Base-by-base conservation (phyloP, 2,113 vertebrate genomes). In the Anarrhichthys ocellatus region DNA sequence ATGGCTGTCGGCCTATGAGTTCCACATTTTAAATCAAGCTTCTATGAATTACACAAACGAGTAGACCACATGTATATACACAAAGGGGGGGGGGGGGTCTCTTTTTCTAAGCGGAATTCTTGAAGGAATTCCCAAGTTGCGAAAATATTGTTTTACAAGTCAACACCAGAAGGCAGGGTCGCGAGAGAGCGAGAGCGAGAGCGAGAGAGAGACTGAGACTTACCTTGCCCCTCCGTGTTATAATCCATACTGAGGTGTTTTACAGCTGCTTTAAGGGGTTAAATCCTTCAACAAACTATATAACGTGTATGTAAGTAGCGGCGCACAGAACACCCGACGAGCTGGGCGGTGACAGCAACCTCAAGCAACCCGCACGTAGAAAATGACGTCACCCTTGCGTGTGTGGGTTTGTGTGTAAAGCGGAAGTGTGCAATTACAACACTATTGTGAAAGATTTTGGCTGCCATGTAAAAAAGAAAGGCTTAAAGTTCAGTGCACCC, bases 181-280 rank as follows among this genome's bases (percentile, higher is more conserved):
- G 20, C 2, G 58, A 48, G 46, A 48, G 34, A 34, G 34, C n/a
- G n/a, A 34, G 34, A 34, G 14, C 1, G 52, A 48, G 58, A 48
- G 34, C 6, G 5, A 6, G 34, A 34, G 5, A 6, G 18, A 2
- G 11, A 89, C 83, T 89, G 18, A 2, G 11, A 89, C 83, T 89
- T 86, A 92, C 75, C 81, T 50, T 84, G 76, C 0, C 54, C 74
- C 27, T 90, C 83, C 2, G 2, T 9, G 36, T 32, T 81, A 4
- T 1, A 36, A 15, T 82, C 40, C 85, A 76, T 86, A 17, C 2
- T 2, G n/a, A 27, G 0, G 3, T 40, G 36, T 27, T 71, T 22
- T 6, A 24, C 8, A 27, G 34, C 6, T 14, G 65, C 24, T 50
- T 24, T 7, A 68, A 56, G 48, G 13, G 4, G 3, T 8, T 8